These are phyloP conservation scores for Clarias laeviceps DNA, from an alignment of 2,797 vertebrate genomes.

Conservation along the genomic window DNA sequence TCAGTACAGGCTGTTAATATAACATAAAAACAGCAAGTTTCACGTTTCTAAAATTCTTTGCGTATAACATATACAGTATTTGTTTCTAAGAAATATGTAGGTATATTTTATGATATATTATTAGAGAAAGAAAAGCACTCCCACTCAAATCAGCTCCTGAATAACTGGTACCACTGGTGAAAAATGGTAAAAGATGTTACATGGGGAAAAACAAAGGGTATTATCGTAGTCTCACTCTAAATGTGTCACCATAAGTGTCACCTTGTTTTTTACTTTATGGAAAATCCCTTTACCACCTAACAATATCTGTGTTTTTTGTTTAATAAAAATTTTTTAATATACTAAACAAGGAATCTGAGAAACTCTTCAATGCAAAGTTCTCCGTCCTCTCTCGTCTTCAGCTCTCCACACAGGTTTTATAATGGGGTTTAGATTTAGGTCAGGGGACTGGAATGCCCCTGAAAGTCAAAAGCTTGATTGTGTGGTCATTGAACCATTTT, in stretches of 20 bases:
- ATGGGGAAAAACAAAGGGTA: too few relatives aligned
- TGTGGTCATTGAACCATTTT: not conserved
- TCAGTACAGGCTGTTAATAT: conserved; percentile 36
- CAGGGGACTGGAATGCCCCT: conserved; percentile 22
- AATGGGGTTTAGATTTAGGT: conserved; percentile 9
- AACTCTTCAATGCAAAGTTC: not conserved
- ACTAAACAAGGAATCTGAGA: conserved; percentile 4
- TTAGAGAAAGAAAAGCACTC: not conserved
- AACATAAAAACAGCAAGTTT: not conserved
- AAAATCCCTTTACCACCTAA: not conserved
- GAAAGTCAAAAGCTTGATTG: conserved; percentile 9
- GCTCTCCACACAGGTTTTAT: not conserved
- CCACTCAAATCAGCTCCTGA: not conserved
- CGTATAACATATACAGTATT: not conserved
- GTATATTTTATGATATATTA: not conserved
- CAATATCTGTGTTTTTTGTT: not conserved
- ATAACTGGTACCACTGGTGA: not conserved
- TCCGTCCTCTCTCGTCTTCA: not conserved
- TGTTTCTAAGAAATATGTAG: not conserved
- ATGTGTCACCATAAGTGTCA: not conserved
- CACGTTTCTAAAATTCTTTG: not conserved
- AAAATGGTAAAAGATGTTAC: not conserved
- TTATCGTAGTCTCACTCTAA: not conserved
- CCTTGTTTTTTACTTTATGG: not conserved
- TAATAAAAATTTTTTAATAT: not conserved